Percentiles rank a stretch among this genome's conserved stretches.
Conservation (phyloP, 1,140 invertebrate genomes). For the Whitmania pigra region DNA sequence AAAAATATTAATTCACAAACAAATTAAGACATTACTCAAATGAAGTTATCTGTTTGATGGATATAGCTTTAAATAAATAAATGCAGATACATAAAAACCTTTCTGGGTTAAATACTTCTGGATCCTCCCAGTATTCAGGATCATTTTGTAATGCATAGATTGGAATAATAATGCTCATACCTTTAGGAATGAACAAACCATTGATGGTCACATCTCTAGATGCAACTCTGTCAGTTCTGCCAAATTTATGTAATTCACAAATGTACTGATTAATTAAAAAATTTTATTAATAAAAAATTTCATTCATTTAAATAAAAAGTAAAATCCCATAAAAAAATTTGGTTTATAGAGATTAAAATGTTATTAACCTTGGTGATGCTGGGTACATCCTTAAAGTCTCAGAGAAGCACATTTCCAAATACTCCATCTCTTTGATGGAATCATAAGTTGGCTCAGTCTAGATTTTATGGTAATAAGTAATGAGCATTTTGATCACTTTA, state of each 20-base stretch:
- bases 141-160: conserved; percentile 47
- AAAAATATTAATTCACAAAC: no score
- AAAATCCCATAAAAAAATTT: no score
- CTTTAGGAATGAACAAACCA: conserved; percentile 27
- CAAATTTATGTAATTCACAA: conserved; percentile 31
- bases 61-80: no score
- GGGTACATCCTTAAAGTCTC: conserved; percentile 39
- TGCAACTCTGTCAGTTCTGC: conserved; percentile 10
- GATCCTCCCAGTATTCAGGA: conserved; percentile 40
- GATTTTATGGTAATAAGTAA: neutral
- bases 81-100: no score
- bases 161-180: conserved; percentile 42
- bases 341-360: no score
- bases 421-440: conserved; percentile 32
- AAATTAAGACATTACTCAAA: no score
- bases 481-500: neutral
- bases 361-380: conserved; percentile 29
- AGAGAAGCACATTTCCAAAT: conserved; percentile 37
- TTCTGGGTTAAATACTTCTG: conserved; percentile 41
- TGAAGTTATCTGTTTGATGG: no score
- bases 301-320: no score
- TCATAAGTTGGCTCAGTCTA: conserved; percentile 30
- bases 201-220: conserved; percentile 25
- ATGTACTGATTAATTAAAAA: neutral
- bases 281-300: neutral